These are phyloP conservation scores for Tenebrosternarchus preto DNA, from an alignment of 2,113 vertebrate species.

Conservation along the genomic window DNA sequence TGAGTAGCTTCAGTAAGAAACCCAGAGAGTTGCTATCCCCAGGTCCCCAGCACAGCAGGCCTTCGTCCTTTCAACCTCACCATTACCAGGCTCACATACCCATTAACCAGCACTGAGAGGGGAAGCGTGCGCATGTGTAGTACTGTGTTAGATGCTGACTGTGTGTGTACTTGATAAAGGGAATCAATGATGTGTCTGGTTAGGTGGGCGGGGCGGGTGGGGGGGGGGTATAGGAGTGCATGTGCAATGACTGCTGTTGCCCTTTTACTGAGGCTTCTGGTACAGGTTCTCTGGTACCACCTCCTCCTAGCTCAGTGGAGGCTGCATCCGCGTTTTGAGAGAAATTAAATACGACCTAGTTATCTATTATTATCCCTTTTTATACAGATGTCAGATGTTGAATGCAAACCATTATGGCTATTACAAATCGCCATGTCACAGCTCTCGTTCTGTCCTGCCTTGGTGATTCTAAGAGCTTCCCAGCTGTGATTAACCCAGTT, in stretches of 20 bases:
- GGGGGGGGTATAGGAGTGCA: neutral
- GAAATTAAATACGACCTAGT: neutral
- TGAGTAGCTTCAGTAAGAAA: slow-evolving; percentile 11
- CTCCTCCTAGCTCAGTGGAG: neutral
- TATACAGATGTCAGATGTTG: neutral
- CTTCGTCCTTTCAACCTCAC: slow-evolving; percentile 50
- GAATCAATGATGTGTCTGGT: neutral
- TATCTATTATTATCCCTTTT: neutral
- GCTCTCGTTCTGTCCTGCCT: neutral
- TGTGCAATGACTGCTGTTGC: neutral
- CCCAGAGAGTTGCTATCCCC: slow-evolving; percentile 18
- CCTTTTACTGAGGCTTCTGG: neutral
- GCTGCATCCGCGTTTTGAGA: neutral
- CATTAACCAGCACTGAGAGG: slow-evolving; percentile 56
- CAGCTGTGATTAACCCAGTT: neutral
- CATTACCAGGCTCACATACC: slow-evolving; percentile 57
- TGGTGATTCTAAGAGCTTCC: neutral
- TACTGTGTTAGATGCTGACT: slow-evolving; percentile 16
- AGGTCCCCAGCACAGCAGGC: slow-evolving; percentile 32
- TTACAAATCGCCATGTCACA: neutral
- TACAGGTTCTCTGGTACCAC: neutral
- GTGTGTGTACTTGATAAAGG: slow-evolving; percentile 11
- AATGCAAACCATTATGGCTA: neutral
- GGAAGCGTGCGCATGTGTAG: slow-evolving; percentile 22
- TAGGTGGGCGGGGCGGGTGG: no score